phyloP scores from a whole-genome alignment of 1,140 invertebrate genomes.

The Solenopsis invicta region DNA sequence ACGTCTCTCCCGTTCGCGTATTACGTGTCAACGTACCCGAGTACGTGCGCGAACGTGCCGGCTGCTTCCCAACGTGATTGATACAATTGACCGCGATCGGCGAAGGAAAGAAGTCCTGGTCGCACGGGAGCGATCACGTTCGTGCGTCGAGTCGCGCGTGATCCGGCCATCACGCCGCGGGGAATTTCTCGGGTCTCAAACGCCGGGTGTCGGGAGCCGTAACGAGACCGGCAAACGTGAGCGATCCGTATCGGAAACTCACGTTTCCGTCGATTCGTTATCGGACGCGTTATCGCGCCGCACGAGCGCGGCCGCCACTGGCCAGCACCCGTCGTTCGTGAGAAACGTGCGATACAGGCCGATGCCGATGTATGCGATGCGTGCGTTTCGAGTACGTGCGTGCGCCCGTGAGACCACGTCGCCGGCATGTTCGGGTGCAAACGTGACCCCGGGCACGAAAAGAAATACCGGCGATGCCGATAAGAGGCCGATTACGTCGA shows the following conservation, averaged over 20 bases:
- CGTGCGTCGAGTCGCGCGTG: not conserved
- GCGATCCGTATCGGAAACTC: not conserved
- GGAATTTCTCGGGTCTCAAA: not conserved
- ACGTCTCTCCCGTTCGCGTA: not conserved
- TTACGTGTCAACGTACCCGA: slow-evolving; percentile 34
- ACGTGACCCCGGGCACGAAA: slow-evolving; percentile 75
- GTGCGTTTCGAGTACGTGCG: not conserved
- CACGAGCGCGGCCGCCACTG: not conserved
- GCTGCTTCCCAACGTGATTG: slow-evolving; percentile 7
- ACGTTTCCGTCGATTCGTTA: not conserved
- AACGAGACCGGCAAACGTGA: slow-evolving; percentile 1
- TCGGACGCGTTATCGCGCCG: not conserved
- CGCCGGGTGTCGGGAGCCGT: not conserved
- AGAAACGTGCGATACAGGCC: not conserved
- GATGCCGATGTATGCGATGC: slow-evolving; percentile 26
- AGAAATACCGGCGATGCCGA: slow-evolving; percentile 68
- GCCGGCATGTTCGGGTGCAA: slow-evolving; percentile 75
- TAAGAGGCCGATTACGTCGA: slow-evolving; percentile 71
- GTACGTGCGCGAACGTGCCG: not conserved
- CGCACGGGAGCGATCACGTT: not conserved
- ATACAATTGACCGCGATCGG: slow-evolving; percentile 47
- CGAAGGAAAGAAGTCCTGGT: not conserved
- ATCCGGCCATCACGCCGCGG: not conserved
- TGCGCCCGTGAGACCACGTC: not conserved
- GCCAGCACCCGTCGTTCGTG: not conserved